Evolutionary conservation across 53 echinoderm and acorn worm genomes (phyloP), one percentile per base, ranked within the genome.

Genomic region (Echinarachnius parma): DNA sequence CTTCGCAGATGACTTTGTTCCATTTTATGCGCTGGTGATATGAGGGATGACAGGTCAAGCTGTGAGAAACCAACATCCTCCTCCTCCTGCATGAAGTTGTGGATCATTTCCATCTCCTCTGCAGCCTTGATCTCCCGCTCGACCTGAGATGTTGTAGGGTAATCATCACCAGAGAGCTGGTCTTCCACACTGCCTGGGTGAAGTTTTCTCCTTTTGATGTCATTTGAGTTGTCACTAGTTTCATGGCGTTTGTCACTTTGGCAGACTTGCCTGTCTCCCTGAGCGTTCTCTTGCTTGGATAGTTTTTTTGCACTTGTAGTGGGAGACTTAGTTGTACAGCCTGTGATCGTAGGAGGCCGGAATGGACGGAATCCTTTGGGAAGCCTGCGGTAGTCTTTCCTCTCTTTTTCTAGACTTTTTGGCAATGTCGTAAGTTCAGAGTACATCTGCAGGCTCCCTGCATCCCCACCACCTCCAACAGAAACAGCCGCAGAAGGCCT

Each of bases 31-130:
- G 19, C 11, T 15, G 36, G n/a, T 53, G 26, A 27, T 26, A 53
- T 13, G 5, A 70, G 21, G 21, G 74, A 55, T 3, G 74, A 72
- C 34, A 72, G 47, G 28, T 76, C 75, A 42, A 72, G 65, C 22
- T 85, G 84, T 16, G 81, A 72, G 28, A 82, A 79, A 44, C 77
- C 52, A 14, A 80, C 83, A 52, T 92, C 84, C 31, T 85, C 84
- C 47, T 82, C 80, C 20, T 87, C 94, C 65, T 84, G 86, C 94
- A 94, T 94, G 68, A 94, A 94, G 36, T 90, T 81, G 63, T 93
- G 83, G 9, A 86, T 80, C 29, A 91, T 67, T 66, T 96, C 96
- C 35, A 70, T 84, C 55, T 96, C 83, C 59, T 96, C 96, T 35
- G 82, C 85, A 20, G 96, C 96, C 67, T 85, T 85, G 29, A 96